Evolutionary conservation across 2,113 vertebrate genomes (phyloP).

Genomic region (Athene noctua): DNA sequence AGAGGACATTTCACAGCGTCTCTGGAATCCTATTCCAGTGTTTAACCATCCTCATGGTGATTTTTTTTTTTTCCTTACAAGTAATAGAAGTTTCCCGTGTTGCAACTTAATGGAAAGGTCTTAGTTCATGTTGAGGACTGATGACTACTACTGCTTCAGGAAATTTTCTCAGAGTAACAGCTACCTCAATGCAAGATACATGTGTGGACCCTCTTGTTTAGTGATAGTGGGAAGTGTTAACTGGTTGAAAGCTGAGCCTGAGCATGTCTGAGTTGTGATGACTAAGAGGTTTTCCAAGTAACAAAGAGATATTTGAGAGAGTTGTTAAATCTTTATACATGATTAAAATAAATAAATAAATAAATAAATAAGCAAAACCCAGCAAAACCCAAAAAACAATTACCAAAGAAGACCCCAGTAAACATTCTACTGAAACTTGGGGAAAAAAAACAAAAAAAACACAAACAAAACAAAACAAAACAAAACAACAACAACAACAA

Average conservation of each 20-base stretch:
- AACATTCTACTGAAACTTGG: background rate
- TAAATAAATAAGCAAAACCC: background rate
- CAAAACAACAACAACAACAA: too few species aligned
- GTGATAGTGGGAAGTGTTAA: background rate
- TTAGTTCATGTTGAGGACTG: background rate
- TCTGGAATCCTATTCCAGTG: background rate
- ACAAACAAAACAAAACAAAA: too few species aligned
- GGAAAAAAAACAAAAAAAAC: too few species aligned
- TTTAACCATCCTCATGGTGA: background rate
- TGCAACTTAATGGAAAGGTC: background rate
- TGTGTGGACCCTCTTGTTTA: background rate
- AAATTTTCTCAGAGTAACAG: background rate
- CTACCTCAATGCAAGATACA: background rate
- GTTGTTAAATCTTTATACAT: accelerated
- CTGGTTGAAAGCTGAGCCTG: background rate
- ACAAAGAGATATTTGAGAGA: background rate
- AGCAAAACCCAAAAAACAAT: background rate
- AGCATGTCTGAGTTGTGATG: background rate
- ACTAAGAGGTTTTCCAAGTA: background rate
- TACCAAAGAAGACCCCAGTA: accelerated
- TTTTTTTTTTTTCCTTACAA: background rate
- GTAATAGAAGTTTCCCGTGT: background rate
- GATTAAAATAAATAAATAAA: background rate
- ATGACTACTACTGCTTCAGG: background rate
- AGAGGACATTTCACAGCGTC: background rate